Percentiles rank a stretch among this genome's conserved stretches.
phyloP scores from a whole-genome alignment of 1,140 invertebrate genomes.

The Zaprionus lachaisei region DNA sequence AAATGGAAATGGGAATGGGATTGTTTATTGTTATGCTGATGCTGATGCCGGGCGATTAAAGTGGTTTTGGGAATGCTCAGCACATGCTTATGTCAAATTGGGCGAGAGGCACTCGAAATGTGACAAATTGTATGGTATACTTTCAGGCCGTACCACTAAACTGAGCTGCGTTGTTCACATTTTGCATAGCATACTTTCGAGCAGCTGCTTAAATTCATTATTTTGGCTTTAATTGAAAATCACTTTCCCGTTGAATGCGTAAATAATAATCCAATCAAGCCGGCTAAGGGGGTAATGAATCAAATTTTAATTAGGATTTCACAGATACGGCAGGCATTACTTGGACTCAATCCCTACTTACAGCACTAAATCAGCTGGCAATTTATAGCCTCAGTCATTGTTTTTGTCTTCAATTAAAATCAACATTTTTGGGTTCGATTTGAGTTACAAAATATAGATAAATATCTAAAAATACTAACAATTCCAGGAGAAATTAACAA shows the following conservation, averaged over 20 bases:
- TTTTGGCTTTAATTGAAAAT: not conserved
- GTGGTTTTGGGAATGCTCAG: not conserved
- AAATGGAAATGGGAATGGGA: conserved; percentile 1
- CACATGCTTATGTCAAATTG: conserved; percentile 1
- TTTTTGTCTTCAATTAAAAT: conserved; percentile 1
- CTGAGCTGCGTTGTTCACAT: not conserved
- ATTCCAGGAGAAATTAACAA: conserved; percentile 26
- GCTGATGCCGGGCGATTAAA: conserved; percentile 13
- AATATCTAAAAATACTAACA: conserved; percentile 23
- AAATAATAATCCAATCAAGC: not conserved
- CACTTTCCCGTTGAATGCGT: not conserved
- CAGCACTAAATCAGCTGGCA: not conserved
- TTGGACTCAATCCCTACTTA: not conserved
- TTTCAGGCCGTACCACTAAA: not conserved
- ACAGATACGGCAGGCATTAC: not conserved
- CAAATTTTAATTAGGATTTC: conserved; percentile 1
- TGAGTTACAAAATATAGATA: conserved; percentile 20
- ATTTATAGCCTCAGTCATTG: not conserved
- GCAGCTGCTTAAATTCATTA: not conserved
- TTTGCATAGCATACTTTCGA: not conserved
- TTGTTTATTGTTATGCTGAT: conserved; percentile 13
- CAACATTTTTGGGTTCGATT: conserved; percentile 3
- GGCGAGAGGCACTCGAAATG: not conserved
- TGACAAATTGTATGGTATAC: not conserved
- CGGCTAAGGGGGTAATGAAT: not conserved